Evolutionary conservation across 2,797 vertebrate genomes (phyloP).

Genomic region (Taeniopygia guttata): DNA sequence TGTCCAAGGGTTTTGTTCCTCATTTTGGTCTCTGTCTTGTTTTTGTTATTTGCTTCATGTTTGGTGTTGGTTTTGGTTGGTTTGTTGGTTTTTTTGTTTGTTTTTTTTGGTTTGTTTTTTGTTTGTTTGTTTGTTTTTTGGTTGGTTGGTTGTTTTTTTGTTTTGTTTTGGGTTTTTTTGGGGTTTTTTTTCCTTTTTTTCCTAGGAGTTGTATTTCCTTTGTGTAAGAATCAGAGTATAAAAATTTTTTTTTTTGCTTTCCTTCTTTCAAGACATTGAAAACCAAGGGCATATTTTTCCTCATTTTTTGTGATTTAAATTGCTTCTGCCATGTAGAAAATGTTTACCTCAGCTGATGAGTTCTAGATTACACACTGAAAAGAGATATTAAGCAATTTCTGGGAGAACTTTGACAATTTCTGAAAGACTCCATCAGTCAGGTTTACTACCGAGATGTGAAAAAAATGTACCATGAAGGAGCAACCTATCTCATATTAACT

Average conservation of each 20-base stretch:
- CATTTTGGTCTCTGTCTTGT: neutral
- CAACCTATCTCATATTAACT: neutral
- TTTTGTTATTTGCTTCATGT: neutral
- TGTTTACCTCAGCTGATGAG: neutral
- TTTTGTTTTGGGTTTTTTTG: fast-evolving
- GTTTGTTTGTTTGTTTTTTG: too few relatives aligned
- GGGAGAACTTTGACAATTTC: neutral
- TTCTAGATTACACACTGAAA: neutral
- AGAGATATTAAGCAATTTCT: neutral
- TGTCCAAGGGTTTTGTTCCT: neutral
- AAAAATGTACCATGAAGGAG: neutral
- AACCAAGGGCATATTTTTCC: neutral
- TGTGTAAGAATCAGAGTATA: neutral
- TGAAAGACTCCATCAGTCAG: neutral
- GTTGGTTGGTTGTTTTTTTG: neutral
- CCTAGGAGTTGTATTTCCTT: neutral
- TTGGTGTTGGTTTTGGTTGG: neutral
- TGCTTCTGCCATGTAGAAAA: neutral
- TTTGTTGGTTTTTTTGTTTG: neutral
- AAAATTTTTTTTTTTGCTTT: neutral
- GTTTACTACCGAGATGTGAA: neutral
- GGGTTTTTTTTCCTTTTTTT: neutral
- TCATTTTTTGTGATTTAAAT: neutral
- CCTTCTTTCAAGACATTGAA: neutral
- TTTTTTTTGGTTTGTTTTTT: neutral